phyloP scores from a whole-genome alignment of 2,113 vertebrate genomes.

The Macquaria ambigua region DNA sequence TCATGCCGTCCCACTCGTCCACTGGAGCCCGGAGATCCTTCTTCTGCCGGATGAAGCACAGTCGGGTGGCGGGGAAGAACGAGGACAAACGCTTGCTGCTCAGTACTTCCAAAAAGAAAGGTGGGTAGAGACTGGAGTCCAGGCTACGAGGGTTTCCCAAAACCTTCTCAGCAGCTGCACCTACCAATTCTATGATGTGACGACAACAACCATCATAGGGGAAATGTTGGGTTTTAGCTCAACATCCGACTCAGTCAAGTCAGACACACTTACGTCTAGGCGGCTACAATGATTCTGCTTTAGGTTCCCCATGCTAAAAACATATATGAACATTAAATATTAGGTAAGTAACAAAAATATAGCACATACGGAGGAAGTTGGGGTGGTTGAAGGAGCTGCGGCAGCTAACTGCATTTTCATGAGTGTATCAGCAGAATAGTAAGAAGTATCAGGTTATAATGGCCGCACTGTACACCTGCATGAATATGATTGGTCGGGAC shows the following conservation, averaged over 20 bases:
- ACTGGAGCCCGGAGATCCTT: conserved; percentile 88
- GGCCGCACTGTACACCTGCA: not conserved
- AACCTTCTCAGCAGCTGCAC: not conserved
- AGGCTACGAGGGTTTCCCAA: too few relatives aligned
- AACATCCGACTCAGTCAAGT: not conserved
- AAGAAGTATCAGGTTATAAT: too few relatives aligned
- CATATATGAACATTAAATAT: not conserved
- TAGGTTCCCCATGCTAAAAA: not conserved
- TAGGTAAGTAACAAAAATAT: not conserved
- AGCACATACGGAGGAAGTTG: not conserved
- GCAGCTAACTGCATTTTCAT: too few relatives aligned
- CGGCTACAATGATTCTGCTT: not conserved
- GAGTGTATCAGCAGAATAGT: too few relatives aligned
- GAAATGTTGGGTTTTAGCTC: not conserved
- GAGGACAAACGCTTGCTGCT: conserved; percentile 81
- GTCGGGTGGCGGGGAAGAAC: conserved; percentile 77
- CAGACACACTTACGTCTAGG: not conserved
- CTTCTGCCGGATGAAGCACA: conserved; percentile 90
- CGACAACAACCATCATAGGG: not conserved
- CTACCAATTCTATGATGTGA: not conserved
- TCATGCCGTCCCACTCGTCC: conserved; percentile 75
- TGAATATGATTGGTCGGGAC: not conserved
- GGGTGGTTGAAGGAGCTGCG: not conserved
- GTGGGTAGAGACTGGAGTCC: conserved; percentile 59
- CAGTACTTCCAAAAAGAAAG: conserved; percentile 86